Conservation (phyloP, 2,113 vertebrate species). For the Electrona antarctica region DNA sequence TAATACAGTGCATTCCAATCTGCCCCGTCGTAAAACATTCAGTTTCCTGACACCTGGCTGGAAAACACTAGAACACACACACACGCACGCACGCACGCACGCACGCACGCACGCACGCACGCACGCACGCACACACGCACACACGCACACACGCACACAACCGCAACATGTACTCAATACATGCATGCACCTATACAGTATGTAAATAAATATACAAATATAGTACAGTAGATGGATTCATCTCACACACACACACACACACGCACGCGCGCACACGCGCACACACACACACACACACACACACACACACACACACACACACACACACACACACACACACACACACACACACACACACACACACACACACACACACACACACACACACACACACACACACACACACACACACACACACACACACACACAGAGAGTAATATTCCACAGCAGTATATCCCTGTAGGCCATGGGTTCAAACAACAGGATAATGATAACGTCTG, state of each 20-base stretch:
- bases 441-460: slow-evolving; percentile 33
- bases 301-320: too few species aligned
- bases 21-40: slow-evolving; percentile 69
- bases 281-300: not conserved
- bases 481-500: slow-evolving; percentile 55
- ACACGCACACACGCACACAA: too few species aligned
- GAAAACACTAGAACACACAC: slow-evolving; percentile 41
- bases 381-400: slow-evolving; percentile 16
- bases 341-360: slow-evolving; percentile 14
- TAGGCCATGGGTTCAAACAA: slow-evolving; percentile 43
- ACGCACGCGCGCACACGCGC: too few species aligned
- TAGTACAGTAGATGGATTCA: too few species aligned
- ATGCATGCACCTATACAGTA: not conserved
- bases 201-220: too few species aligned
- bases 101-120: not conserved
- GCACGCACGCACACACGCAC: too few species aligned
- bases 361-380: slow-evolving; percentile 9
- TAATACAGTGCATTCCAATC: slow-evolving; percentile 67
- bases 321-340: slow-evolving; percentile 10
- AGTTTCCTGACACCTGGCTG: slow-evolving; percentile 70
- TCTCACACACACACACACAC: not conserved
- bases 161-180: too few species aligned
- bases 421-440: slow-evolving; percentile 20
- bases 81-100: slow-evolving; percentile 18
- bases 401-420: slow-evolving; percentile 16